Conservation (phyloP, 2,888 invertebrate genomes). For the Gonocerus acuteangulatus region DNA sequence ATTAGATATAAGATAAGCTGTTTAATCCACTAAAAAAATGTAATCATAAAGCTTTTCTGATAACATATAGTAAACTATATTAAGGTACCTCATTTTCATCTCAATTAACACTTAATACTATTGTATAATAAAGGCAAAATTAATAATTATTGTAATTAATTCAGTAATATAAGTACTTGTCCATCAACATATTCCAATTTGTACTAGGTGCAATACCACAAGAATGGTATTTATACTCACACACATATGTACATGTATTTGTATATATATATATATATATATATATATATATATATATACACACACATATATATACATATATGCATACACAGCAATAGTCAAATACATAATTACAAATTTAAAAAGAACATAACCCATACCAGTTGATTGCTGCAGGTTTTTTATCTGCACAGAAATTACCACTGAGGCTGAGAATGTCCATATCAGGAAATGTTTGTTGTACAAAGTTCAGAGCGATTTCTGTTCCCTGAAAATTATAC, state of each 20-base stretch:
- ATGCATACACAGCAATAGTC: constrained; percentile 7
- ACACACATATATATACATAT: constrained; percentile 17
- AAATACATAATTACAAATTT: neutral
- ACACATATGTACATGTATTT: neutral
- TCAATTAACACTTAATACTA: no score
- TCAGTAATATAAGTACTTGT: no score
- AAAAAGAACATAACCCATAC: neutral
- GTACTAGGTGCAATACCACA: no score
- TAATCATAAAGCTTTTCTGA: no score
- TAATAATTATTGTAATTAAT: no score
- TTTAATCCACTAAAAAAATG: no score
- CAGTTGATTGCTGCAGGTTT: constrained; percentile 96
- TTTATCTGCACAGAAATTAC: constrained; percentile 96
- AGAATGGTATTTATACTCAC: no score
- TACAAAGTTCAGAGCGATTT: constrained; percentile 71
- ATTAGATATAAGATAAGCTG: no score
- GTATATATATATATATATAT: constrained; percentile 7
- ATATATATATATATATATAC: constrained; percentile 13
- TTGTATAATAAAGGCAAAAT: no score
- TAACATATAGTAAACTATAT: no score
- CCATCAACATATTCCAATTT: no score
- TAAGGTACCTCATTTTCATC: no score
- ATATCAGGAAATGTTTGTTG: constrained; percentile 73
- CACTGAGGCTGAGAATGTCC: constrained; percentile 89
- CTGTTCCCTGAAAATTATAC: constrained; percentile 57